Percentiles rank a stretch among this genome's conserved stretches.
Evolutionary conservation across 2,888 invertebrate genomes (phyloP).

Genomic region (Sabatieria punctata): DNA sequence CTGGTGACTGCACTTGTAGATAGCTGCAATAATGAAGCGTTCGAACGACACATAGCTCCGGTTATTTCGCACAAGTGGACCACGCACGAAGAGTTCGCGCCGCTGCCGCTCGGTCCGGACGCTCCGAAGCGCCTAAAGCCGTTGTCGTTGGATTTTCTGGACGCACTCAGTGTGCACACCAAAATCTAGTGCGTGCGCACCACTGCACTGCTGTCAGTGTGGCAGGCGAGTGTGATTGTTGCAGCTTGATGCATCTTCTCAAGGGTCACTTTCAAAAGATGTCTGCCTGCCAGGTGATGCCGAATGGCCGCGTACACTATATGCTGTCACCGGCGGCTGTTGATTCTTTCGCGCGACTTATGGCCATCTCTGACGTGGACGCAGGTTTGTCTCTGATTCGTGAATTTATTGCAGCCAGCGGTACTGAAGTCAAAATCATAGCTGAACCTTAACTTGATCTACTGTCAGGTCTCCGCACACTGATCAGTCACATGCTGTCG

Average conservation of each 20-base stretch:
- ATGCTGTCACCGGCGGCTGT: not conserved
- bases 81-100: not conserved
- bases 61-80: not conserved
- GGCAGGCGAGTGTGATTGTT: no score
- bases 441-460: no score
- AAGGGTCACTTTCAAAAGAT: no score
- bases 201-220: not conserved
- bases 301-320: no score
- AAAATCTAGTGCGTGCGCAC: slow-evolving; percentile 1
- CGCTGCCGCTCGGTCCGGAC: not conserved
- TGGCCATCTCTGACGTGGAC: slow-evolving; percentile 1
- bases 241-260: no score
- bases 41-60: slow-evolving; percentile 3
- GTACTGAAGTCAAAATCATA: no score
- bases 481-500: not conserved
- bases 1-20: not conserved
- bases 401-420: no score
- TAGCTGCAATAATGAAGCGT: slow-evolving; percentile 4
- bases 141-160: slow-evolving; percentile 4
- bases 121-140: not conserved
- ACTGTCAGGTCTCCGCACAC: no score
- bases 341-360: slow-evolving; percentile 1
- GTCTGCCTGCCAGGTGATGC: no score
- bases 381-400: no score
- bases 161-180: slow-evolving; percentile 7